Conservation (phyloP, 2,797 vertebrate genomes). For the Argya squamiceps region DNA sequence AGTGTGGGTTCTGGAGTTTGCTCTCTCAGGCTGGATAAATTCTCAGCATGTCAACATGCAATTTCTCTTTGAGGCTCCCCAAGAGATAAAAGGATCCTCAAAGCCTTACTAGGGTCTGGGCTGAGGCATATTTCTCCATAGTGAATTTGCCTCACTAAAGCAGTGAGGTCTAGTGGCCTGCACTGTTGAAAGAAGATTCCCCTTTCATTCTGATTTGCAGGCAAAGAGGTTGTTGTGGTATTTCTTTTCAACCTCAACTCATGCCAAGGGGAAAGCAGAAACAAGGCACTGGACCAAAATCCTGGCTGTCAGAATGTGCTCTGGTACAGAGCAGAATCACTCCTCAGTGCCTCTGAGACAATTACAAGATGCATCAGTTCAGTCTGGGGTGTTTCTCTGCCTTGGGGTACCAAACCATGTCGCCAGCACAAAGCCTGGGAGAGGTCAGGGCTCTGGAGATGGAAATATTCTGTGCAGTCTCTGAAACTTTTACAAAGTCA, state of each 20-base stretch:
- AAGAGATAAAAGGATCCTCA: background rate
- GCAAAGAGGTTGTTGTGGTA: background rate
- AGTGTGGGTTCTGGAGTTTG: background rate
- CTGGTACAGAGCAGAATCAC: background rate
- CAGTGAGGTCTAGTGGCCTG: background rate
- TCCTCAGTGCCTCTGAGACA: background rate
- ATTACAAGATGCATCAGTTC: background rate
- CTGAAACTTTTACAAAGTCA: background rate
- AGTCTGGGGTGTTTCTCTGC: background rate
- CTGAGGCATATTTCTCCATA: background rate
- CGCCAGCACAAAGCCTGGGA: background rate
- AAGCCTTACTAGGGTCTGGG: background rate
- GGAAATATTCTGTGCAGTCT: background rate
- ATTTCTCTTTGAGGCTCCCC: background rate
- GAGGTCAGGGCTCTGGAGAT: background rate
- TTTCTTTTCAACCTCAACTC: background rate
- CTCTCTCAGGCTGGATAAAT: background rate
- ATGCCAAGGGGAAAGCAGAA: background rate
- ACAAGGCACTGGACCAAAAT: background rate
- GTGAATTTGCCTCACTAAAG: background rate
- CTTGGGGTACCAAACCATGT: background rate
- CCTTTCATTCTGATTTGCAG: background rate
- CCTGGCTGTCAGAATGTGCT: fast-evolving
- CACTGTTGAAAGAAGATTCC: background rate
- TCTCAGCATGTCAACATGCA: background rate